Evolutionary conservation across 2,113 vertebrate species (phyloP), one percentile per base, ranked within the genome.

Genomic region (Tupaia tana): DNA sequence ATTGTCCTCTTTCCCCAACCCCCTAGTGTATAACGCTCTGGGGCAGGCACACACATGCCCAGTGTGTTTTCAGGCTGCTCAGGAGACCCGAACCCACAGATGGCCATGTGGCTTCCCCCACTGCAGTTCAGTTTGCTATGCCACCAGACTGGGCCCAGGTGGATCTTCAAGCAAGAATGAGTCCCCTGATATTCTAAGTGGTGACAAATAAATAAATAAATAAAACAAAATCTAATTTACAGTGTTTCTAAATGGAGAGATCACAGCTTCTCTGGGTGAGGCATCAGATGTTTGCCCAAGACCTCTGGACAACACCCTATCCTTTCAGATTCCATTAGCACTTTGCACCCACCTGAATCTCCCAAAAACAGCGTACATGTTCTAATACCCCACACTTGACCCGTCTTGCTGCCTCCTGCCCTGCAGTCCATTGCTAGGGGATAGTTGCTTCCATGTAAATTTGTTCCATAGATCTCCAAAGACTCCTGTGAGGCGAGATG

Each of bases 401-500:
- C 29, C 3, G 31, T 10, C 7, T 9, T 2, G 43, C 63, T 15
- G 2, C 25, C 10, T 20, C 3, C 8, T 7, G 31, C 3, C 34
- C 34, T 6, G 18, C 19, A 73, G 5, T n/a, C 64, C 24, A 25
- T 24, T 58, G 10, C 19, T 29, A 20, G 2, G n/a, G 12, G 27
- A 61, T 14, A 59, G 77, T 82, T 54, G 10, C 16, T 74, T 85
- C 61, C 16, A n/a, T 24, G 13, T 74, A n/a, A 81, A 56, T 34
- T 64, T 85, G 18, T 15, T 27, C 15, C 52, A 25, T 61, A 22
- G 31, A 22, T 54, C 59, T 15, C 74, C 27, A 80, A 9, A 24
- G 15, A 27, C 9, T 69, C 7, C 31, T 61, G 4, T 11, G 34
- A 75, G 67, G 18, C 63, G 69, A 86, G 54, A 13, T 90, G 4